Percentiles rank a stretch among this genome's conserved stretches.
Conservation (phyloP, 2,113 vertebrate species). For the Choloepus hoffmanni region DNA sequence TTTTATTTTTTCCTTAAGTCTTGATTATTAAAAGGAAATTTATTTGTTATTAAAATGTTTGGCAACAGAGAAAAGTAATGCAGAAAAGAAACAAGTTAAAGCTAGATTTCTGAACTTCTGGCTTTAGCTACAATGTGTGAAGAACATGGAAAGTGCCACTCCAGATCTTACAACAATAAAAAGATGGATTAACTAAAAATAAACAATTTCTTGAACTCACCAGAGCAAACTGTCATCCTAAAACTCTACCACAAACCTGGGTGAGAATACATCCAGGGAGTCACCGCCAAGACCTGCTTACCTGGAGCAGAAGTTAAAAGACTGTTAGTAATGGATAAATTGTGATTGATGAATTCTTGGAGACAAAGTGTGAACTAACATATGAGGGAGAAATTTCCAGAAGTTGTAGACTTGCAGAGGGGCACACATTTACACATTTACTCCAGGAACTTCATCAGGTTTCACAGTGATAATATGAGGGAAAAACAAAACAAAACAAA, state of each 20-base stretch:
- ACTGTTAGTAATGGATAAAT: background rate
- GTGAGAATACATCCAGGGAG: background rate
- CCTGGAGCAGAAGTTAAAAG: background rate
- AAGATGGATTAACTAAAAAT: background rate
- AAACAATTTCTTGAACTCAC: background rate
- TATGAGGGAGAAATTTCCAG: background rate
- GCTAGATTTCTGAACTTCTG: background rate
- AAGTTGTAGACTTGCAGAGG: background rate
- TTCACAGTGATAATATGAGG: background rate
- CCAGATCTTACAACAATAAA: background rate
- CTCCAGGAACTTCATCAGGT: background rate
- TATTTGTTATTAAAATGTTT: background rate
- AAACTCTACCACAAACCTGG: background rate
- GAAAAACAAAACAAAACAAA: too few relatives aligned
- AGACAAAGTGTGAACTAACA: fast-evolving
- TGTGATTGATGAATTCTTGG: background rate
- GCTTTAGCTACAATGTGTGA: background rate
- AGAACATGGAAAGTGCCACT: background rate
- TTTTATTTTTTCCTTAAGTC: background rate
- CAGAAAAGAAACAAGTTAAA: background rate
- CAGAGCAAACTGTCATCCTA: background rate
- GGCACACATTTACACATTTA: background rate
- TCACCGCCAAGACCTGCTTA: background rate
- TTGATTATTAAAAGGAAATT: background rate
- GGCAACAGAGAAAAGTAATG: background rate